Evolutionary conservation across 2,888 invertebrate genomes (phyloP), one percentile per base, ranked within the genome.

Genomic region (Flabesymbios commensalis): DNA sequence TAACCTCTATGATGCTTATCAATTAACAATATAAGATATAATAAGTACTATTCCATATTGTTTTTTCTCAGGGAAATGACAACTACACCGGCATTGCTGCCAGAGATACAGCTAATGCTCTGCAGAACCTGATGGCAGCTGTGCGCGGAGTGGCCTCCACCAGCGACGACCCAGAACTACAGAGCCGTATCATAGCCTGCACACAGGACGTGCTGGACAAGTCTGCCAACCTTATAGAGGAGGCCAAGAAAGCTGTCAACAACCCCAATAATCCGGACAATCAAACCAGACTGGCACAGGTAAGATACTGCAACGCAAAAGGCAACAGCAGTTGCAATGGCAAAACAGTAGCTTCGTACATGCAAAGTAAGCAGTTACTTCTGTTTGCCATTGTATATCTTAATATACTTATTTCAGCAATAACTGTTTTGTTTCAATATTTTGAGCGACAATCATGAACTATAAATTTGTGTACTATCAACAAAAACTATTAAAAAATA

Each of bases 141-240:
- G 88, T 92, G 1, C 86, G 94, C 32, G 93, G 91, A 7, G 90
- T 81, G 0, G 81, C 80, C 0, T 78, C 80, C 17, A 72, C 72
- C 2, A 71, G 72, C 3, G 75, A 80, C 61, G 77, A 81, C 66
- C 57, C 84, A 17, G 86, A 87, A 7, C 83, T 86, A 17, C 85
- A 86, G 72, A 78, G 73, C 52, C 78, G 81, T 28, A 81, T 86
- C 41, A 81, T 86, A 22, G 83, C 83, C 47, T 82, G 83, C 14
- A 91, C 92, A 0, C 90, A 90, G 36, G 90, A 92, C 64, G 92
- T 94, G 17, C 87, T 94, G 68, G 86, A 88, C 58, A 89, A 90
- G 56, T 92, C 93, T 0, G 87, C 90, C 33, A 86, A 86, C 0
- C 87, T 93, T 17, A 89, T 94, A 62, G 90, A 90, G 77, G 93